Conservation (phyloP, 2,113 vertebrate species). For the Pluvialis apricaria region DNA sequence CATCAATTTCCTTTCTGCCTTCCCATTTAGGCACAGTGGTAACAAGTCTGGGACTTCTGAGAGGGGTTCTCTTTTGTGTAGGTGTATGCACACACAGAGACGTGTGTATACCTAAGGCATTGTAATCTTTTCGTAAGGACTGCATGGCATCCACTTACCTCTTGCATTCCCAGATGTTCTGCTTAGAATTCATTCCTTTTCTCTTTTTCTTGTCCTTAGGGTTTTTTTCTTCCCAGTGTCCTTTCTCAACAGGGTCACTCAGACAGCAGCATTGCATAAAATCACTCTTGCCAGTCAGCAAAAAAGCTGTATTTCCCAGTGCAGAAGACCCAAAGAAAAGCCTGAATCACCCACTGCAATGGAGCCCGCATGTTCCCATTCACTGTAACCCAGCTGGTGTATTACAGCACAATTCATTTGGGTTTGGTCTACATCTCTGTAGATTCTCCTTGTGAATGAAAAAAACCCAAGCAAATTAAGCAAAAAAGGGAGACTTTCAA, state of each 20-base stretch:
- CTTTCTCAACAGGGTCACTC: not conserved
- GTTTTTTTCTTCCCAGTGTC: not conserved
- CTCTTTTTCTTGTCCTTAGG: not conserved
- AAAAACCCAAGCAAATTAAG: not conserved
- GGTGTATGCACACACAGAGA: accelerated
- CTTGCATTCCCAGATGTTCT: not conserved
- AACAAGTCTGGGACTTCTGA: too few species aligned
- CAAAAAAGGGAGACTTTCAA: not conserved
- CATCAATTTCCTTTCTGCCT: not conserved
- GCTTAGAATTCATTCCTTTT: not conserved
- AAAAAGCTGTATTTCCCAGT: not conserved
- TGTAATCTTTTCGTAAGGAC: not conserved
- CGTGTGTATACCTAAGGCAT: accelerated
- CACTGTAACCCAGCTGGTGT: too few species aligned
- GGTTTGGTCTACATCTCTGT: not conserved
- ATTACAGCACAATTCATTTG: not conserved
- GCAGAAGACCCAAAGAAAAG: not conserved
- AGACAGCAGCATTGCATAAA: not conserved
- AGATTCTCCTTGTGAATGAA: not conserved
- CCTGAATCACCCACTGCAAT: not conserved
- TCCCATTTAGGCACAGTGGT: not conserved
- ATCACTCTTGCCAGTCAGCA: not conserved
- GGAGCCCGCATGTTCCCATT: not conserved
- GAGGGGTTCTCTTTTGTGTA: not conserved
- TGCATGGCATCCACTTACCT: too few species aligned